A percentile compares a stretch with the other conserved stretches of the same genome.
phyloP scores from a whole-genome alignment of 2,888 invertebrate species.

The Pheosia gnoma region DNA sequence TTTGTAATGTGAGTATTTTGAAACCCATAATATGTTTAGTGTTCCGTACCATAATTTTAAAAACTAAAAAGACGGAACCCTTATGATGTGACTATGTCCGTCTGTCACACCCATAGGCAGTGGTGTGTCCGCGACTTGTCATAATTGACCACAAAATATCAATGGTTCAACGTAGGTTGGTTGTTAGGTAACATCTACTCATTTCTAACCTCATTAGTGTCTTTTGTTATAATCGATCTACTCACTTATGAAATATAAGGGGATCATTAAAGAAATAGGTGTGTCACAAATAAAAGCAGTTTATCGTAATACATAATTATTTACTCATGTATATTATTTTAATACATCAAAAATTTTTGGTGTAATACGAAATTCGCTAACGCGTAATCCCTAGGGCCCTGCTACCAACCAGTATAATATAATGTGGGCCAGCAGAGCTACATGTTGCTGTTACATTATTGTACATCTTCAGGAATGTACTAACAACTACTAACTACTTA shows the following conservation, averaged over 20 bases:
- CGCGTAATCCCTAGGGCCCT: constrained; percentile 57
- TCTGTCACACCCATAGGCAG: too few relatives aligned
- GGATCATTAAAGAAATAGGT: background rate
- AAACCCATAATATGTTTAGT: too few relatives aligned
- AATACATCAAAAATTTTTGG: constrained; percentile 80
- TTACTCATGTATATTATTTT: constrained; percentile 77
- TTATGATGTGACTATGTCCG: too few relatives aligned
- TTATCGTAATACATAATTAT: constrained; percentile 65
- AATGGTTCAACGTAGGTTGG: too few relatives aligned
- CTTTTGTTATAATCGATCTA: too few relatives aligned
- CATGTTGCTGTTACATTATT: constrained; percentile 60
- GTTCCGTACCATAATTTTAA: too few relatives aligned
- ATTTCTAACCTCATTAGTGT: too few relatives aligned
- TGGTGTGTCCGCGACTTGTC: too few relatives aligned
- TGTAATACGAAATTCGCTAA: constrained; percentile 75
- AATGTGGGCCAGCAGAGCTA: constrained; percentile 56
- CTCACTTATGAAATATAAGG: background rate
- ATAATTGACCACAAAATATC: too few relatives aligned
- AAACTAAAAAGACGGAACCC: too few relatives aligned
- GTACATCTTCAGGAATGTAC: constrained; percentile 82
- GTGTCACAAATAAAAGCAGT: constrained; percentile 34
- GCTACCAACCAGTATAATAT: constrained; percentile 50
- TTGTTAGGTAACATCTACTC: too few relatives aligned
- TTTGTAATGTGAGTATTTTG: too few relatives aligned
- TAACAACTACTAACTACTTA: constrained; percentile 66